Evolutionary conservation across 2,888 invertebrate genomes (phyloP).

Genomic region (Hybos culiciformis): DNA sequence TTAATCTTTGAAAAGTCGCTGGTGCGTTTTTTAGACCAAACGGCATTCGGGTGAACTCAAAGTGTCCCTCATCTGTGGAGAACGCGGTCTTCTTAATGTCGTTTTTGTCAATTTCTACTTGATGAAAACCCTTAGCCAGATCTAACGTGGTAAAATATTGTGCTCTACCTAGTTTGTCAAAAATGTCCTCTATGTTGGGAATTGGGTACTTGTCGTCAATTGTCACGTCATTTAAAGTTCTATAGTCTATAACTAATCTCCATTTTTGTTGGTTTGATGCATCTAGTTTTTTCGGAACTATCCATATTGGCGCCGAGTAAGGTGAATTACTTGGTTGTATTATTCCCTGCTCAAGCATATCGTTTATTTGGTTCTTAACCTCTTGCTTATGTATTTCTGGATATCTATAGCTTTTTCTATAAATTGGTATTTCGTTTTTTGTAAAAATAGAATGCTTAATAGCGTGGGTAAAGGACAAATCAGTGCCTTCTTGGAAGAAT

Average conservation of each 20-base stretch:
- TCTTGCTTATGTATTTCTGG: constrained; percentile 10
- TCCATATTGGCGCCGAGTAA: constrained; percentile 9
- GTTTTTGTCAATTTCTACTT: constrained; percentile 15
- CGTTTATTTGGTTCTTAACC: constrained; percentile 17
- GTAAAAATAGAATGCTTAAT: constrained; percentile 4
- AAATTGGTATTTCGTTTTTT: constrained; percentile 3
- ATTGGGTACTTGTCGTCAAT: constrained; percentile 4
- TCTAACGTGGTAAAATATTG: constrained; percentile 19
- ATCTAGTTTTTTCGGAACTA: no score
- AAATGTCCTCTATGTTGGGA: constrained; percentile 7
- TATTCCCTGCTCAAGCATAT: constrained; percentile 17
- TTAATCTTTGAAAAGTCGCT: constrained; percentile 11
- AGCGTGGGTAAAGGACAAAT: constrained; percentile 2
- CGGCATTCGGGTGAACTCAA: constrained; percentile 10
- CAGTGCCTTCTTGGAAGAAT: not conserved
- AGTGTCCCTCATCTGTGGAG: no score
- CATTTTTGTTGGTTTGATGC: no score
- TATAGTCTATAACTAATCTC: no score
- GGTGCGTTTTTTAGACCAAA: constrained; percentile 12
- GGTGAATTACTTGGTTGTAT: constrained; percentile 7
- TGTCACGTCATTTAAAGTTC: no score
- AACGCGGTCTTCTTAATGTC: constrained; percentile 3
- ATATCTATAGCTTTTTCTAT: constrained; percentile 10
- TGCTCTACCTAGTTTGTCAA: constrained; percentile 18
- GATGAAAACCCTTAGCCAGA: constrained; percentile 19